phyloP scores from a whole-genome alignment of 1,140 invertebrate genomes.

The Sinella curviseta region DNA sequence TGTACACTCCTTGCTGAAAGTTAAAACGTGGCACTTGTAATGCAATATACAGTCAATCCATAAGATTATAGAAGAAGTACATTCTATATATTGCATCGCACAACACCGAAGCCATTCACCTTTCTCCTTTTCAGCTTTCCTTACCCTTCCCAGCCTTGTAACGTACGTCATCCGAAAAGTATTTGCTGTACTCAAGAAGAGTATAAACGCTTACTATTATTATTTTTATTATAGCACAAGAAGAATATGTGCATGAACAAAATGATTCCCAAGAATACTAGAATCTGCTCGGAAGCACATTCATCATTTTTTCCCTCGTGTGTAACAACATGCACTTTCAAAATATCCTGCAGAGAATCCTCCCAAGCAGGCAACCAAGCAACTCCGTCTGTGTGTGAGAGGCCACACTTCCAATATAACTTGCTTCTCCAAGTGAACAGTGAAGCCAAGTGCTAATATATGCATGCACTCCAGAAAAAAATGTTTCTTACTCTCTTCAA shows the following conservation, averaged over 20 bases:
- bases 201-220: not conserved
- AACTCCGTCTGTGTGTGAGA: not conserved
- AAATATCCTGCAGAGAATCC: constrained; percentile 2
- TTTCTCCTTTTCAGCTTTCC: not conserved
- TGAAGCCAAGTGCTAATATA: too few species aligned
- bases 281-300: constrained; percentile 2
- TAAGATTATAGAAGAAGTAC: too few species aligned
- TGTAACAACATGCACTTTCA: constrained; percentile 12
- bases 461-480: too few species aligned
- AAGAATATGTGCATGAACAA: not conserved
- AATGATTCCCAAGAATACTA: not conserved
- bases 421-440: too few species aligned
- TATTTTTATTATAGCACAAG: not conserved
- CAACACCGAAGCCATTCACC: not conserved
- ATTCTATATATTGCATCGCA: too few species aligned
- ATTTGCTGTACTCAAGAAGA: not conserved
- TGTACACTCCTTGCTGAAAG: too few species aligned
- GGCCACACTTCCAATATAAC: not conserved
- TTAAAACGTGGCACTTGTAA: too few species aligned
- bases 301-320: constrained; percentile 18
- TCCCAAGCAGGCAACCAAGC: not conserved
- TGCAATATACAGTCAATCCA: too few species aligned
- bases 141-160: not conserved
- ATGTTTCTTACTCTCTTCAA: too few species aligned
- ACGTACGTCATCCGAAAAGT: not conserved